These are phyloP conservation scores for Cosmorhoe ocellata DNA, from an alignment of 2,888 invertebrate species.

Conservation along the genomic window DNA sequence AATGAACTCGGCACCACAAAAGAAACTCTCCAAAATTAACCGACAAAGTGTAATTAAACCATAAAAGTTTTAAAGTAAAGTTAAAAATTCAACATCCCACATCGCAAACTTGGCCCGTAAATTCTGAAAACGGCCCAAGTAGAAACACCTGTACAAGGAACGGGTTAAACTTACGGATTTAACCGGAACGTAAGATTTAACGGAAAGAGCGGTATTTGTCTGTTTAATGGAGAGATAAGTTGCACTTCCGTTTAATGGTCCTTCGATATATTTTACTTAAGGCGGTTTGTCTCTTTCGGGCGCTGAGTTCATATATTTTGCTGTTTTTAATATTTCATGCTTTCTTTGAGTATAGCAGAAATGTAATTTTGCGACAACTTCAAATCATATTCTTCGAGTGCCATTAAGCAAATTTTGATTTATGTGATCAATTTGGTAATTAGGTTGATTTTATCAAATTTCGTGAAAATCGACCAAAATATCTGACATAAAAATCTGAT, in stretches of 20 bases:
- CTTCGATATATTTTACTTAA: conserved; percentile 9
- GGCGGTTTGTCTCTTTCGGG: too few species aligned
- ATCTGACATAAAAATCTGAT: too few species aligned
- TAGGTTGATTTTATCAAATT: too few species aligned
- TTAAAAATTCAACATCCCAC: conserved; percentile 38
- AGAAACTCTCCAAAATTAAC: conserved; percentile 31
- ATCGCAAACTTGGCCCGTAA: conserved; percentile 43
- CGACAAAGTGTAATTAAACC: conserved; percentile 35
- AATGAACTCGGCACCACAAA: conserved; percentile 17
- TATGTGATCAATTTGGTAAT: too few species aligned
- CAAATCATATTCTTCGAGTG: too few species aligned
- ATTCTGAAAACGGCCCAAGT: conserved; percentile 42
- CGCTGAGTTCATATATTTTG: too few species aligned
- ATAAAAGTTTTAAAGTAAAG: conserved; percentile 35
- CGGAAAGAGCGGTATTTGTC: conserved; percentile 26
- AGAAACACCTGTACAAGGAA: conserved; percentile 33
- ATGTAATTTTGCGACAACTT: too few species aligned
- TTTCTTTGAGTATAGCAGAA: too few species aligned
- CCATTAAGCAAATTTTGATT: too few species aligned
- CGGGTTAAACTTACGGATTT: conserved; percentile 33
- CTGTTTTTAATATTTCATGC: too few species aligned
- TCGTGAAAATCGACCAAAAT: too few species aligned
- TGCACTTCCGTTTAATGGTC: conserved; percentile 23
- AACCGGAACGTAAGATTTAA: conserved; percentile 33
- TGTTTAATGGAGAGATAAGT: conserved; percentile 34